Conservation (phyloP, 2,113 vertebrate species). For the Phaethornis superciliosus region DNA sequence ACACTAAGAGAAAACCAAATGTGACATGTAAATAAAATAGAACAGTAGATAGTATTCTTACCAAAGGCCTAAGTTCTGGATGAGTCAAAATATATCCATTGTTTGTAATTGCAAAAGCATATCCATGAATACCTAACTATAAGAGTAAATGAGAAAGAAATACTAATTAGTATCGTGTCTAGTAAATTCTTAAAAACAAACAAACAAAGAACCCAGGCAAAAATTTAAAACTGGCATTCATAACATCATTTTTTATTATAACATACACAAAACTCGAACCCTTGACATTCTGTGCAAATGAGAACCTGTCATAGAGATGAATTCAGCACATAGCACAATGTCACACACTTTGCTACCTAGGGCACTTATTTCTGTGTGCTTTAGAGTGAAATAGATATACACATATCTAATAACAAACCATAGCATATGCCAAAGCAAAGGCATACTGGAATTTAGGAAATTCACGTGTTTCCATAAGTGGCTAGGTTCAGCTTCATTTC, state of each 20-base stretch:
- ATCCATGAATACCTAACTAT: conserved; percentile 97
- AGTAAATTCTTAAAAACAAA: conserved; percentile 29
- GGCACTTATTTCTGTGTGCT: background rate
- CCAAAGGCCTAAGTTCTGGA: conserved; percentile 94
- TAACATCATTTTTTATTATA: conserved; percentile 57
- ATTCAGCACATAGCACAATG: conserved; percentile 63
- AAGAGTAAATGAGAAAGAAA: conserved; percentile 65
- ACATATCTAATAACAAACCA: no score
- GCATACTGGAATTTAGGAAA: background rate
- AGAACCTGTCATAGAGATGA: conserved; percentile 26
- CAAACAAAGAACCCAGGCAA: conserved; percentile 51
- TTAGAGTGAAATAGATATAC: background rate
- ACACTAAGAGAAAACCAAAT: background rate
- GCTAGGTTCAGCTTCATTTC: background rate
- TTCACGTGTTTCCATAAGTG: background rate
- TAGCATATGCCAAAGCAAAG: background rate
- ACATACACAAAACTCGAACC: conserved; percentile 50
- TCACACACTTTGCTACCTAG: conserved; percentile 14
- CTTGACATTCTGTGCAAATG: conserved; percentile 64
- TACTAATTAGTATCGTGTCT: conserved; percentile 50
- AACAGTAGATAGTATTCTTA: conserved; percentile 76
- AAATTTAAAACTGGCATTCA: conserved; percentile 60
- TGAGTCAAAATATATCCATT: conserved; percentile 98
- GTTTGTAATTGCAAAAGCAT: conserved; percentile 98
- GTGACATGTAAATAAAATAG: background rate